These are phyloP conservation scores for Ladona fulva DNA, from an alignment of 1,140 invertebrate genomes.

Conservation along the genomic window DNA sequence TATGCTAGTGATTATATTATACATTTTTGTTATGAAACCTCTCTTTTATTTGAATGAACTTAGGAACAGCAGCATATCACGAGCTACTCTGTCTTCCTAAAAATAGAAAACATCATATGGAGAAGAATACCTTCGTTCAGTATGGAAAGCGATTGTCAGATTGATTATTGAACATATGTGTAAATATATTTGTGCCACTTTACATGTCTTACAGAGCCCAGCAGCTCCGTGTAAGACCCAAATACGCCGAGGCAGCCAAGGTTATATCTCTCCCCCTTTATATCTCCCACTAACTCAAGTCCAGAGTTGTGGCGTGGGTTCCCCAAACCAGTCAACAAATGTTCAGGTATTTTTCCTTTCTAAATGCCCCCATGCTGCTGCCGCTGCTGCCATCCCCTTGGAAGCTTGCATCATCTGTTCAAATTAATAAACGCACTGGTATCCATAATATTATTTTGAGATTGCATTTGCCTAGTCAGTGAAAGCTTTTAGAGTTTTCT, in stretches of 20 bases:
- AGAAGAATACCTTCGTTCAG: too few species aligned
- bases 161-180: too few species aligned
- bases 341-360: background rate
- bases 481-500: too few species aligned
- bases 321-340: background rate
- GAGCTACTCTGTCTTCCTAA: too few species aligned
- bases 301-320: background rate
- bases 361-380: background rate
- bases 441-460: too few species aligned
- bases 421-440: background rate
- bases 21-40: too few species aligned
- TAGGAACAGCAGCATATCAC: too few species aligned
- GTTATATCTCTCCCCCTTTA: conserved; percentile 1
- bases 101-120: too few species aligned
- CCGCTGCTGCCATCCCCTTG: background rate
- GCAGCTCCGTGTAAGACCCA: background rate
- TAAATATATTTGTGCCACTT: background rate
- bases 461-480: too few species aligned
- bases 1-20: too few species aligned
- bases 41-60: too few species aligned
- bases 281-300: conserved; percentile 1
- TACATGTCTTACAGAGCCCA: background rate
- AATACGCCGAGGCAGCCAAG: background rate
- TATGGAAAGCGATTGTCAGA: too few species aligned
- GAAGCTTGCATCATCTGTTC: conserved; percentile 4